Evolutionary conservation across 2,888 invertebrate genomes (phyloP).

Genomic region (Cephalotes varians): DNA sequence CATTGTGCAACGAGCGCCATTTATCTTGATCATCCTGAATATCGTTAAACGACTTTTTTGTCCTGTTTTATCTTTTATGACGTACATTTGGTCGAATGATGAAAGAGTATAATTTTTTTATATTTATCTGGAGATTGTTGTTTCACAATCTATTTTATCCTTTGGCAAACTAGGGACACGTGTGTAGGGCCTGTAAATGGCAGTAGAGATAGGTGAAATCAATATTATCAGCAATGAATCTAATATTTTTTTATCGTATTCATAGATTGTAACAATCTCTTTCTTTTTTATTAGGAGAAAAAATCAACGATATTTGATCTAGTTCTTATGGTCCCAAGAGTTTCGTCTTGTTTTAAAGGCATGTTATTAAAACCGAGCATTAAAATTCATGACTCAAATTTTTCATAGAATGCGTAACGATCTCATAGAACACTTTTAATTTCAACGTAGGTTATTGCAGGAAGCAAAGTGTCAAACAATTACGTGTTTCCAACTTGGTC

Average conservation of each 20-base stretch:
- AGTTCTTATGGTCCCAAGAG: no score
- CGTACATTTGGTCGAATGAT: constrained; percentile 12
- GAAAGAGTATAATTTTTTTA: constrained; percentile 30
- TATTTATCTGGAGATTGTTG: not conserved
- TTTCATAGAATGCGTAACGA: not conserved
- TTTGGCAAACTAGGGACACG: constrained; percentile 5
- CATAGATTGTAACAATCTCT: not conserved
- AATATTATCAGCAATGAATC: constrained; percentile 15
- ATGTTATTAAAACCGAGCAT: not conserved
- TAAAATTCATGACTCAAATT: not conserved
- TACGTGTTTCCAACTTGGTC: constrained; percentile 26
- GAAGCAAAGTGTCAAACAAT: constrained; percentile 17
- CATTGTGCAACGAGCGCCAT: constrained; percentile 19
- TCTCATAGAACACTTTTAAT: not conserved
- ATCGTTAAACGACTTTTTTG: constrained; percentile 21
- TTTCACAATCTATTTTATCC: not conserved
- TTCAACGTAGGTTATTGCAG: constrained; percentile 5
- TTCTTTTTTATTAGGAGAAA: not conserved
- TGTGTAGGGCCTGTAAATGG: not conserved
- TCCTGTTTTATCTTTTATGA: not conserved
- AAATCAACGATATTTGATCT: not conserved
- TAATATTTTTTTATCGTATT: constrained; percentile 7
- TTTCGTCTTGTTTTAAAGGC: not conserved
- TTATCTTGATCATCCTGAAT: constrained; percentile 34
- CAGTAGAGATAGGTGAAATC: constrained; percentile 22